Evolutionary conservation across 2,888 invertebrate species (phyloP), one percentile per base, ranked within the genome.

Genomic region (Capitulum mitella): DNA sequence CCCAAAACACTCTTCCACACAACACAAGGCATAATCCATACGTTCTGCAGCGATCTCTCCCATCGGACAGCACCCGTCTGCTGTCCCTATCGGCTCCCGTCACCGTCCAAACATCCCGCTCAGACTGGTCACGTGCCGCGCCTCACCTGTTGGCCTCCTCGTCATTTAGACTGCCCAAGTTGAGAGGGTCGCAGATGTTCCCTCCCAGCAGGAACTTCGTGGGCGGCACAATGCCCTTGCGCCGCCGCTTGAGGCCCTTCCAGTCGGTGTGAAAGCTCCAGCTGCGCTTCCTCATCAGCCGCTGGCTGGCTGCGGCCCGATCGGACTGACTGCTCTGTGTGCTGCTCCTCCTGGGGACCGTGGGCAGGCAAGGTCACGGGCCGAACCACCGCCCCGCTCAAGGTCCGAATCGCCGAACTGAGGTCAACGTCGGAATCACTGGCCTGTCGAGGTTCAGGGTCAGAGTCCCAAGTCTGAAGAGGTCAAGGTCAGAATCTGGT

Each of bases 191-290:
- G 82, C 92, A 92, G 82, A 97, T 97, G 86, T 95, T 97, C 16
- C 97, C 98, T 75, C 97, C 98, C 2, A 97, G 89, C 8, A 95
- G 87, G 86, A 98, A 97, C 86, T 96, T 96, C 0, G 95, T 95
- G 0, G 97, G 97, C 78, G 95, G 92, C 83, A 95, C 93, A 32
- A 79, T 80, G 43, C 64, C 32, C 16, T 58, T 48, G 37, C 79
- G 77, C 58, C 78, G 79, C 32, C 80, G 77, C 61, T 79, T 80
- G 74, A 78, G 76, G 51, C 80, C 74, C 19, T 46, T 10, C 26
- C 78, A 46, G 26, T 48, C 64, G 29, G 46, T 29, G 76, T 76
- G 46, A 34, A 79, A 48, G 40, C 78, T 78, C 29, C 51, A 74
- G 40, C 78, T 75, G 51, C 79, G 74, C 37, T 79, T 79, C 16